Conservation (phyloP, 1,140 invertebrate species). For the Epicauta chinensis region DNA sequence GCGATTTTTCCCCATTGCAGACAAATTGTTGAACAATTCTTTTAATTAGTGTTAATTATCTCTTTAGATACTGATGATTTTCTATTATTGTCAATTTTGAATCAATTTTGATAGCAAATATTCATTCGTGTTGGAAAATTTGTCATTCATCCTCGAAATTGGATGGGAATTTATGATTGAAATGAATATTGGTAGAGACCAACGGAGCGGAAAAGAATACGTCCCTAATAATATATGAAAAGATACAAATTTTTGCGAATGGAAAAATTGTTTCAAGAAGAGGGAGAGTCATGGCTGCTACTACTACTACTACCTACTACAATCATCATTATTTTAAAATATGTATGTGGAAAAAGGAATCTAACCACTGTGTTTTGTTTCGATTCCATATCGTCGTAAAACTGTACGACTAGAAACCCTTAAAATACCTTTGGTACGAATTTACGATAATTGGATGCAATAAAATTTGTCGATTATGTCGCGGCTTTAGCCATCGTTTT, state of each 20-base stretch:
- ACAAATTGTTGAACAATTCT: too few species aligned
- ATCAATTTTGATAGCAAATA: slow-evolving; percentile 37
- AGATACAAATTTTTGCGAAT: slow-evolving; percentile 9
- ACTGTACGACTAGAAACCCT: slow-evolving; percentile 29
- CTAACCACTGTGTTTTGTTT: slow-evolving; percentile 23
- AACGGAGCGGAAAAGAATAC: slow-evolving; percentile 31
- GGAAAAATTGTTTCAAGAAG: slow-evolving; percentile 5
- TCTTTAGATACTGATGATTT: too few species aligned
- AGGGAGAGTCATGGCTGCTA: too few species aligned
- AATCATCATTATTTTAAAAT: not conserved
- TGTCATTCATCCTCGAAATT: slow-evolving; percentile 41
- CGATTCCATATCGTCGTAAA: slow-evolving; percentile 27
- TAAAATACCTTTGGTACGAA: slow-evolving; percentile 28
- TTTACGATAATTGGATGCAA: slow-evolving; percentile 33
- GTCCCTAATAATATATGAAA: slow-evolving; percentile 29
- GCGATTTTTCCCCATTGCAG: too few species aligned
- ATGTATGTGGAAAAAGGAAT: slow-evolving; percentile 14
- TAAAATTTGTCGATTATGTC: slow-evolving; percentile 34
- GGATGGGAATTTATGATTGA: slow-evolving; percentile 42
- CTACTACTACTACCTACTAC: too few species aligned
- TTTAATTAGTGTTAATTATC: too few species aligned
- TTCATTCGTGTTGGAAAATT: slow-evolving; percentile 41
- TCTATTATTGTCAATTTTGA: slow-evolving; percentile 4
- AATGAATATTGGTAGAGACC: slow-evolving; percentile 39
- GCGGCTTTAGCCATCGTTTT: slow-evolving; percentile 8